Percentiles rank a stretch among this genome's conserved stretches.
Evolutionary conservation across 2,888 invertebrate genomes (phyloP).

Genomic region (Drosophila cognata): DNA sequence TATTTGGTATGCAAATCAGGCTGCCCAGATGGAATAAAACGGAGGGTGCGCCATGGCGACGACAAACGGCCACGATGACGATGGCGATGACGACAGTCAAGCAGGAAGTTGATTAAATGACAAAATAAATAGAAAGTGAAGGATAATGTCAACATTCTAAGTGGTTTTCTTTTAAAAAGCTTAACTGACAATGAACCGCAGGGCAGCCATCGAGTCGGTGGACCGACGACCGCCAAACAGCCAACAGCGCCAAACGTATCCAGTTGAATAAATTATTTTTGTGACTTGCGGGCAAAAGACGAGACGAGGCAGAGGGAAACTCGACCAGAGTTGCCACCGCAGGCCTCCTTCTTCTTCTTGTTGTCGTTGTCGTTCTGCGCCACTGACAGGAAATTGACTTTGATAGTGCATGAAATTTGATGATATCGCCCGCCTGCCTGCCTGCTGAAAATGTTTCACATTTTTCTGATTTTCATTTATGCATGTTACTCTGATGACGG

Average conservation of each 20-base stretch:
- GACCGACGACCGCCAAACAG: conserved; percentile 44
- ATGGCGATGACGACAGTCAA: conserved; percentile 44
- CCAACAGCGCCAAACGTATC: conserved; percentile 65
- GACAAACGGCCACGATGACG: conserved; percentile 19
- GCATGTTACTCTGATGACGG: conserved; percentile 4
- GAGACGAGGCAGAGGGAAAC: conserved; percentile 18
- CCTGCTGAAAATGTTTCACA: conserved; percentile 59
- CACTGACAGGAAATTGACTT: conserved; percentile 75
- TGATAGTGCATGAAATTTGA: conserved; percentile 81
- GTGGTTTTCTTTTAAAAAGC: conserved; percentile 81
- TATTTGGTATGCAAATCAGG: conserved; percentile 76
- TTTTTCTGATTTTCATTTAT: conserved; percentile 45
- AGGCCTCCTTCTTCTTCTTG: conserved; percentile 1
- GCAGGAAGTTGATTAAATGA: conserved; percentile 82
- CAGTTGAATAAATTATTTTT: conserved; percentile 80
- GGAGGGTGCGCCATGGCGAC: conserved; percentile 42
- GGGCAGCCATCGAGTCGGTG: conserved; percentile 61
- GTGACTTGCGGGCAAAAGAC: conserved; percentile 47
- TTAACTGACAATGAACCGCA: conserved; percentile 80
- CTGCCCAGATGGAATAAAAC: conserved; percentile 3
- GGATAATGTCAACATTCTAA: conserved; percentile 83
- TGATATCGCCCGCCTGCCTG: conserved; percentile 62
- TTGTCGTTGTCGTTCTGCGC: conserved; percentile 16
- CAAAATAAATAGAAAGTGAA: conserved; percentile 80
- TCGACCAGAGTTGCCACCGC: conserved; percentile 22